A percentile compares a stretch with the other conserved stretches of the same genome.
Conservation (phyloP, 1,140 invertebrate genomes). For the Acromyrmex echinatior region DNA sequence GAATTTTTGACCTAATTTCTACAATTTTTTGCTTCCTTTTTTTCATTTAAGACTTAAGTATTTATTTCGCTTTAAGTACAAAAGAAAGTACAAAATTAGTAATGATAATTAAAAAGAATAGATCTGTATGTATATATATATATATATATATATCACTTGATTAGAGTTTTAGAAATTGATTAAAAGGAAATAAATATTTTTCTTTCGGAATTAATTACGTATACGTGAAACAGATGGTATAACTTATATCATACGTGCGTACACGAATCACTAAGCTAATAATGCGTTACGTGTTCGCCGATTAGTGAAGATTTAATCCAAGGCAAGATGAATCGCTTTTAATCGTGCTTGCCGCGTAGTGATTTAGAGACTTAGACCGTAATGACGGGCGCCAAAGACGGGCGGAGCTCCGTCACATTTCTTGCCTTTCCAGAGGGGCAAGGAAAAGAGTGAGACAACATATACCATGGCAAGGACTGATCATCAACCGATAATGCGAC, state of each 20-base stretch:
- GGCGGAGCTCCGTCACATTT: slow-evolving; percentile 79
- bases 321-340: slow-evolving; percentile 60
- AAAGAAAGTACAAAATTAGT: neutral
- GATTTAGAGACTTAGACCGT: slow-evolving; percentile 64
- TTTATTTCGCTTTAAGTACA: slow-evolving; percentile 27
- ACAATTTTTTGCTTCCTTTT: neutral
- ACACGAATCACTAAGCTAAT: neutral
- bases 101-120: neutral
- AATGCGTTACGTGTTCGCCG: slow-evolving; percentile 30
- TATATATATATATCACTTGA: neutral
- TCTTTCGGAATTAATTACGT: neutral
- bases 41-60: neutral
- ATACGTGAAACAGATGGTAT: neutral
- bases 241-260: neutral
- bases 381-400: slow-evolving; percentile 71
- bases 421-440: slow-evolving; percentile 80
- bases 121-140: neutral
- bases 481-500: slow-evolving; percentile 64
- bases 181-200: neutral
- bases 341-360: slow-evolving; percentile 64
- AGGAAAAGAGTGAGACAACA: slow-evolving; percentile 32
- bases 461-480: slow-evolving; percentile 11
- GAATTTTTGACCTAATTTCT: neutral
- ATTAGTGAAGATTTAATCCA: slow-evolving; percentile 27
- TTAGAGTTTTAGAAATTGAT: neutral